These are phyloP conservation scores for Drymodes brunneopygia DNA, from an alignment of 2,113 vertebrate genomes.

Conservation along the genomic window DNA sequence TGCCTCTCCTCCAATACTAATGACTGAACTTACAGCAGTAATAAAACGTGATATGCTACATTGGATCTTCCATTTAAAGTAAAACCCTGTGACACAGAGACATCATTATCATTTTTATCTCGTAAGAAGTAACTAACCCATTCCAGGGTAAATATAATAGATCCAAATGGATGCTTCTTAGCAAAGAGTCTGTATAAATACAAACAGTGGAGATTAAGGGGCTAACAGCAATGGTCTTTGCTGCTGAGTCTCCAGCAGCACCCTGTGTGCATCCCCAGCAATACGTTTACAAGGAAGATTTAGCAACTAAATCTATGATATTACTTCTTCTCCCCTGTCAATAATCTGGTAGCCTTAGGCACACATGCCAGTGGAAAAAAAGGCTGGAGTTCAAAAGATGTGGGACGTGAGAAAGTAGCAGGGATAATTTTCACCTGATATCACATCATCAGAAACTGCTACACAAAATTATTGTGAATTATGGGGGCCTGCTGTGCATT, in stretches of 20 bases:
- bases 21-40: neutral
- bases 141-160: slow-evolving; percentile 37
- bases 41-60: neutral
- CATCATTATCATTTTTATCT: slow-evolving; percentile 31
- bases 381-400: slow-evolving; percentile 43
- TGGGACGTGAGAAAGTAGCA: slow-evolving; percentile 1
- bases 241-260: neutral
- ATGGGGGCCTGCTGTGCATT: slow-evolving; percentile 71
- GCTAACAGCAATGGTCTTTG: neutral
- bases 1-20: neutral
- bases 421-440: slow-evolving; percentile 65
- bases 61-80: slow-evolving; percentile 51
- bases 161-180: neutral
- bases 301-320: slow-evolving; percentile 23
- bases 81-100: slow-evolving; percentile 24
- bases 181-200: neutral
- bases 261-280: neutral
- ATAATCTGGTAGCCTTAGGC: slow-evolving; percentile 53
- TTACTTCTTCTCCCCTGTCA: slow-evolving; percentile 20
- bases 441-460: slow-evolving; percentile 64
- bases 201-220: neutral
- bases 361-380: slow-evolving; percentile 10
- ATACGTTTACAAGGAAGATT: neutral
- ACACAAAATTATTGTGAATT: slow-evolving; percentile 73
- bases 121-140: slow-evolving; percentile 3